These are phyloP conservation scores for Hippocampus zosterae DNA, from an alignment of 2,113 vertebrate genomes.

Conservation along the genomic window DNA sequence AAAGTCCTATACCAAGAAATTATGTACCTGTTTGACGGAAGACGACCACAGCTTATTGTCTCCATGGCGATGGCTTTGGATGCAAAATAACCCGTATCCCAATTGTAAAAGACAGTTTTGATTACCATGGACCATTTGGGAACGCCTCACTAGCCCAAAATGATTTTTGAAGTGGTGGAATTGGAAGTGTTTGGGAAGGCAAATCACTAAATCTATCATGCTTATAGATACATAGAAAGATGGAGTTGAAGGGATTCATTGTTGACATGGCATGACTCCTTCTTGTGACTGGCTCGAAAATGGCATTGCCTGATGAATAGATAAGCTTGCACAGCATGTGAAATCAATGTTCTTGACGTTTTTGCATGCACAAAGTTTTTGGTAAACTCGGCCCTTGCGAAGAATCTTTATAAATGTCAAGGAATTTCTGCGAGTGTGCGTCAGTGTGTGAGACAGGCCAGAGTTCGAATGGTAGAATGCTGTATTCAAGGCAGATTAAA, in stretches of 20 bases:
- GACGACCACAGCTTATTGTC: neutral
- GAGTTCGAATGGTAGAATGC: conserved; percentile 87
- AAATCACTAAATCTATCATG: neutral
- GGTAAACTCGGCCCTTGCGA: neutral
- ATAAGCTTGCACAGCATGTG: neutral
- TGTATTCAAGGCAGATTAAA: conserved; percentile 97
- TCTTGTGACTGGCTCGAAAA: too few relatives aligned
- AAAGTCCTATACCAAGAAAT: too few relatives aligned
- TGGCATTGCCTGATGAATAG: neutral
- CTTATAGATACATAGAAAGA: too few relatives aligned
- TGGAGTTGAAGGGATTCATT: too few relatives aligned
- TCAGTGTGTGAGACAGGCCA: conserved; percentile 66
- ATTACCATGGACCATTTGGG: neutral
- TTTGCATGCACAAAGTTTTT: neutral
- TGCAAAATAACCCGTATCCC: neutral
- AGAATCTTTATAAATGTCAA: neutral
- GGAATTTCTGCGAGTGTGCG: conserved; percentile 11
- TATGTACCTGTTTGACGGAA: too few relatives aligned
- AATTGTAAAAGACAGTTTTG: neutral
- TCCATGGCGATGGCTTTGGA: neutral
- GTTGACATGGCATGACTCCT: too few relatives aligned
- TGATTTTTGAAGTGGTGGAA: neutral
- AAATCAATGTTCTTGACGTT: neutral
- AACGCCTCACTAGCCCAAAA: neutral
- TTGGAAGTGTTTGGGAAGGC: neutral